Base-by-base conservation (phyloP, 1,140 invertebrate species). In the Trichonephila clavipes region DNA sequence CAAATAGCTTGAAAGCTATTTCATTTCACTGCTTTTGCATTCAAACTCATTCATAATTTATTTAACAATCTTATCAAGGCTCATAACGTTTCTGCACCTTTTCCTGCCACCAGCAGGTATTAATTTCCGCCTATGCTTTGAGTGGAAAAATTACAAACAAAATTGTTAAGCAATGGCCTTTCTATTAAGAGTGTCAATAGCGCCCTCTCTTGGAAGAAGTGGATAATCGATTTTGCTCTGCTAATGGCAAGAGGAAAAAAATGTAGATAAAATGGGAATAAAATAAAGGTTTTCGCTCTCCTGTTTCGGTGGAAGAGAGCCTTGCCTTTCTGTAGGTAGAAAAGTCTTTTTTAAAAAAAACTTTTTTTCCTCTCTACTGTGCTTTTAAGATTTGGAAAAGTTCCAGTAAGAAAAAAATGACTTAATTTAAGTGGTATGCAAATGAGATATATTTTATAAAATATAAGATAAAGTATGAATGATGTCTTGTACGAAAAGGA, bases 121-220 rank as follows among this genome's bases (percentile, higher is more conserved):
- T 89, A 90, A 81, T 90, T 90, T 90, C 88, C 66, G 69, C 69
- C 40, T 61, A 28, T 72, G 88, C 88, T 90, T 81, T 28, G 72
- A 88, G 58, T 58, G 88, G 40, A 61, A 28, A 69, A 72, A 69
- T 62, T 28, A 64, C 87, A 89, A 89, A 89, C 81, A 72, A 83
- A 58, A 91, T 91, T 81, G 72, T 91, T 91, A 91, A 83, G 90
- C 81, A 82, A 83, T 58, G 58, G 77, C 72, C 66, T 91, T 91
- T 91, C 77, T 91, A 83, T 83, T 90, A 90, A 82, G 51, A 64
- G 81, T 91, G 90, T 83, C 90, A 91, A 91, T 91, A 91, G 90
- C 90, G 81, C 90, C 90, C 72, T 69, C 90, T 91, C 61, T 62
- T 61, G 72, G 77, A 16, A 91, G 8, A 83, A 91, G 81, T 82